Evolutionary conservation across 2,797 vertebrate species (phyloP).

Genomic region (Atherinosoma microstoma): DNA sequence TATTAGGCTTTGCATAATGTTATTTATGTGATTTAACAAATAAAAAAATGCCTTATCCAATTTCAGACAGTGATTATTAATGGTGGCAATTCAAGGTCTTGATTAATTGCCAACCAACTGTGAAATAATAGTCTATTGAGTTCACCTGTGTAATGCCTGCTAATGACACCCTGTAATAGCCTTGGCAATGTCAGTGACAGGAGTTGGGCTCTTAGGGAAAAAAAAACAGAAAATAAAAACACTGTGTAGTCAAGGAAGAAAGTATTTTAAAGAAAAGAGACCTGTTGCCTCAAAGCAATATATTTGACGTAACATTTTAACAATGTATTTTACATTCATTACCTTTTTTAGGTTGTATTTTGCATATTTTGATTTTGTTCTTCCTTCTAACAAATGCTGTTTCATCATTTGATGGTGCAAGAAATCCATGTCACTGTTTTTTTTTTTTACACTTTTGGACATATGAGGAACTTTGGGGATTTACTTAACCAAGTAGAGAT

Average conservation of each 20-base stretch:
- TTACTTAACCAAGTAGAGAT: no score
- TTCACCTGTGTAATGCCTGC: conserved; percentile 57
- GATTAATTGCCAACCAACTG: conserved; percentile 3
- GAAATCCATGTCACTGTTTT: no score
- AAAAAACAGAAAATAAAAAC: conserved; percentile 27
- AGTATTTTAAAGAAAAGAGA: conserved; percentile 15
- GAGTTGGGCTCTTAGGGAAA: conserved; percentile 20
- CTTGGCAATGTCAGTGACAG: conserved; percentile 21
- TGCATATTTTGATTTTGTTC: no score
- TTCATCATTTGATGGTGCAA: no score
- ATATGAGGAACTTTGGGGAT: no score
- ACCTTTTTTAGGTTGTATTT: no score
- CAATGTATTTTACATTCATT: no score
- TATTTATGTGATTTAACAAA: conserved; percentile 8
- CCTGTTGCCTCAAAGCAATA: no score
- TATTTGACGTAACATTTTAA: no score
- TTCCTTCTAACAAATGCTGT: no score
- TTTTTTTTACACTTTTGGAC: no score
- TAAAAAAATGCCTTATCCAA: conserved; percentile 14
- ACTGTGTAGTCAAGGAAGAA: conserved; percentile 12
- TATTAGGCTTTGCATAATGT: background rate
- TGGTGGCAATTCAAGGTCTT: background rate
- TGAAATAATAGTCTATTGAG: conserved; percentile 44
- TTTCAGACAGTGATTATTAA: background rate
- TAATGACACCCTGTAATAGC: conserved; percentile 38